Evolutionary conservation across 2,888 invertebrate species (phyloP), one percentile per base, ranked within the genome.

Genomic region (Oscheius sp.): DNA sequence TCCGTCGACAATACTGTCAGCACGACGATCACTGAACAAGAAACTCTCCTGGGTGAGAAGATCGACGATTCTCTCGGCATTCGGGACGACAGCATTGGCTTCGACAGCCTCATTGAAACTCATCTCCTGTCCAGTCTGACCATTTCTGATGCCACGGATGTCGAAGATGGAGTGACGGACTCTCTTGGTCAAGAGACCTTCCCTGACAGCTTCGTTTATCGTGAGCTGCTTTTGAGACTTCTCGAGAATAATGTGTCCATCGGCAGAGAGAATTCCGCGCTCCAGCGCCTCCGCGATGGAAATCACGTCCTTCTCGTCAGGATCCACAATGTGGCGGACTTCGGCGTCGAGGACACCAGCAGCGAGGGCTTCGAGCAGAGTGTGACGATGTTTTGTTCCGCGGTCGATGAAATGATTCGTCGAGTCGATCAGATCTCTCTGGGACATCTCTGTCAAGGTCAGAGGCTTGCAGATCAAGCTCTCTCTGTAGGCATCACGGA

Each of bases 131-230:
- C 93, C 93, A 66, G 93, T 93, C 86, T 93, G 92, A 0, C 94
- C 93, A 90, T 95, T 94, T 29, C 58, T 94, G 89, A 96, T 94
- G 73, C 94, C 96, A 85, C 95, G 95, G 77, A 96, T 94, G 89
- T 95, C 94, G 89, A 96, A 96, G 84, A 96, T 94, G 1, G 94
- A 94, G 90, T 94, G 94, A 89, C 94, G 94, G 4, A 94, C 93
- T 32, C 96, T 94, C 1, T 95, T 95, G 37, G 94, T 94, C 75
- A 97, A 94, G 60, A 95, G 92, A 80, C 96, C 96, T 76, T 94
- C 93, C 88, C 94, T 93, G 21, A 95, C 94, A 0, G 97, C 97
- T 89, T 96, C 95, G 33, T 93, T 92, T 77, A 94, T 92, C 21
- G 93, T 91, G 65, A 76, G 78, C 50, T 76, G 60, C 53, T 76